Percentiles rank a stretch among this genome's conserved stretches.
These are phyloP conservation scores for Heterochromis multidens DNA, from an alignment of 2,113 vertebrate species.

Conservation along the genomic window DNA sequence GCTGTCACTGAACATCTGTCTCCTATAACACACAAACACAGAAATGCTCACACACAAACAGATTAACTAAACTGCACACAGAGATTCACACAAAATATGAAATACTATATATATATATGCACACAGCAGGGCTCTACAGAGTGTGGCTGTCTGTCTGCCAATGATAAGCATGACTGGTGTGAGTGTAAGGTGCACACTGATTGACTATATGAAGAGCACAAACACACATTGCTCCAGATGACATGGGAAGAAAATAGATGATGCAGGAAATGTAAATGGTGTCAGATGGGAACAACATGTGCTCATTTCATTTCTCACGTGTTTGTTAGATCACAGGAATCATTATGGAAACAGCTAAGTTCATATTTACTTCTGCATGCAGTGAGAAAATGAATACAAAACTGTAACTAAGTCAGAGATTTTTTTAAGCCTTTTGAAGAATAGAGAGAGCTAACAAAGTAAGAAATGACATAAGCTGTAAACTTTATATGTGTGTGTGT, in stretches of 20 bases:
- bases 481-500: too few relatives aligned
- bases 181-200: background rate
- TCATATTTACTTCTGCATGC: too few relatives aligned
- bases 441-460: too few relatives aligned
- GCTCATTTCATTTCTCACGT: background rate
- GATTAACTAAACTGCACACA: background rate
- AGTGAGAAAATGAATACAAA: background rate
- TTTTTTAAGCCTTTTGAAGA: too few relatives aligned
- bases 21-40: background rate
- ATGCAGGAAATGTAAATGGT: background rate
- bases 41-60: background rate
- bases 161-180: background rate
- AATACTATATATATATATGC: background rate
- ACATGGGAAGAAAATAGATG: background rate
- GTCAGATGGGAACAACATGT: constrained; percentile 11
- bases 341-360: background rate
- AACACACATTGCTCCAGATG: background rate
- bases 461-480: too few relatives aligned
- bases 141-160: background rate
- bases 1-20: constrained; percentile 14
- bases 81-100: background rate
- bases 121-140: background rate
- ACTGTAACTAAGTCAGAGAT: too few relatives aligned
- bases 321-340: background rate
- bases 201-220: background rate